Evolutionary conservation across 1,140 invertebrate species (phyloP), one percentile per base, ranked within the genome.

Genomic region (Pachypsylla venusta): DNA sequence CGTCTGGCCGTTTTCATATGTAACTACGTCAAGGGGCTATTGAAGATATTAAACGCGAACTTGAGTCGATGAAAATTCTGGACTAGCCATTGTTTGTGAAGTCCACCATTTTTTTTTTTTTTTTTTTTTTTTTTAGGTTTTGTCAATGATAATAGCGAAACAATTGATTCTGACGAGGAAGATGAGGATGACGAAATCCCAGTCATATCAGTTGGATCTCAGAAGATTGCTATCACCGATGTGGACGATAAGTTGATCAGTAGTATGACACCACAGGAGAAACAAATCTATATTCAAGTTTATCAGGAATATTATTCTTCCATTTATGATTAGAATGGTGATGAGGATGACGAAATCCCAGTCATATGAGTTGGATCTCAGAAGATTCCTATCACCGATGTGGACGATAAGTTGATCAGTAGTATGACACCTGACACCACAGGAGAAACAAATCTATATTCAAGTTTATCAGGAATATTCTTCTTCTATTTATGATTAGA

Each of bases 381-480:
- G 68, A 79, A 79, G 16, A 81, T 94, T 61, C 77, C 88, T 0
- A 78, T 93, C 39, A 83, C 83, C 2, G 84, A 88, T 64, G 78
- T 93, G 2, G 84, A 85, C 64, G 87, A 92, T 69, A 80, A 84
- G 56, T 75, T 93, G 64, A 91, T 96, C 62, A 81, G 82, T 0
- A 81, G 85, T 71, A 97, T 98, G 94, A 90, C 87, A 13, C 82
- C 87, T 98, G 94, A 90, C 87, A 13, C 82, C 87, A 2, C 74
- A 83, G 19, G 93, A 98, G 70, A 96, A 94, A 73, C 90, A 94
- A 69, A 83, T 85, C 25, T 97, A 96, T 70, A 95, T 95, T 65
- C 84, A 92, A 71, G 79, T 90, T 10, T 93, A 92, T 70, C 91
- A 95, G 72, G 91, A 96, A 70, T 85, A 91, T 72, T 95, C 93